Evolutionary conservation across 2,113 vertebrate species (phyloP), one percentile per base, ranked within the genome.

Genomic region (Gasterosteus nipponicus): DNA sequence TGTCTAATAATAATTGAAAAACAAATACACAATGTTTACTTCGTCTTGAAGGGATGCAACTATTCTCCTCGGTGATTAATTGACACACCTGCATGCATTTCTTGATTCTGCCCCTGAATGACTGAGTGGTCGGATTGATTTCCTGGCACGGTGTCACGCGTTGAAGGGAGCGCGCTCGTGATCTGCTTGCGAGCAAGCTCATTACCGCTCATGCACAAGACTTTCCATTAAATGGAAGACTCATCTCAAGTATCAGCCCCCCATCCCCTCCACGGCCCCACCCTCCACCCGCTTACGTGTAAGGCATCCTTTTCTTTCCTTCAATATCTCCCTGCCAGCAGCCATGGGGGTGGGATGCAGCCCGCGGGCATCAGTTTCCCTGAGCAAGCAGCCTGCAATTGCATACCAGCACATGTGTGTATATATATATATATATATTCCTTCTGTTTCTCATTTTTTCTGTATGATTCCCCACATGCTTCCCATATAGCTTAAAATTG

Each of bases 361-460:
- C 91, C 86, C 10, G 46, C 39, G 77, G 88, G 80, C 78, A 69
- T 51, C 31, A 53, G 76, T 91, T 92, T 92, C 77, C 81, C 87
- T 87, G 82, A 91, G 76, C 79, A 79, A 88, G 88, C 85, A 86
- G 81, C 75, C 57, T 89, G 81, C 61, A 49, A 86, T 86, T 86
- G 80, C 87, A 85, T 49, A 73, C 72, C 57, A 47, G 77, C 59
- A 63, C 22, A 26, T 26, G 22, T 26, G 22, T 26, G n/a, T n/a
- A n/a, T n/a, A n/a, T 81, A 68, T 70, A 79, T 69, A 79, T 77
- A 39, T 81, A 68, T 68, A 79, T 68, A 79, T 77, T 80, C 51
- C 62, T 3, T 5, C 38, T 53, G 16, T 44, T 5, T 8, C 14
- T 9, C 8, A 18, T 51, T 46, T 41, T 42, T 41, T 66, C 15